Conservation (phyloP, 2,113 vertebrate species). For the Rhipidura dahli region DNA sequence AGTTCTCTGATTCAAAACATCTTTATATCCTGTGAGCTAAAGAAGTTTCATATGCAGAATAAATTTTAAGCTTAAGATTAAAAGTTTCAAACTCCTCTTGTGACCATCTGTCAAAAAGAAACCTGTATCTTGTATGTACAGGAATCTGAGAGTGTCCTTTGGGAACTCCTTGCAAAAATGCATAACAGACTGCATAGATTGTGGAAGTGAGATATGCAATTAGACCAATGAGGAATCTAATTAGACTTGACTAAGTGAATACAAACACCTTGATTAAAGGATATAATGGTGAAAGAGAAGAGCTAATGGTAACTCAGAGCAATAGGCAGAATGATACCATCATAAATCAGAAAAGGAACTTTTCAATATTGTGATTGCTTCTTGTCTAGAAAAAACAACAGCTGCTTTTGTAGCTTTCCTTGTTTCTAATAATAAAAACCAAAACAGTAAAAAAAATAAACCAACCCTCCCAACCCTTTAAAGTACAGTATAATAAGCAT, state of each 20-base stretch:
- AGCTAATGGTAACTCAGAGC: background rate
- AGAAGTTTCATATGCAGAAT: background rate
- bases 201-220: background rate
- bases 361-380: background rate
- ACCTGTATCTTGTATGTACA: background rate
- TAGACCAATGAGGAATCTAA: background rate
- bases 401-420: background rate
- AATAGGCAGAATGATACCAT: background rate
- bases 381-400: background rate
- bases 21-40: background rate
- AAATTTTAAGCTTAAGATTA: background rate
- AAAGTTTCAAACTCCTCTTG: background rate
- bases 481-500: background rate
- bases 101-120: background rate
- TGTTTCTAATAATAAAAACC: background rate
- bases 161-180: background rate
- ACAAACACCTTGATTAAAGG: background rate
- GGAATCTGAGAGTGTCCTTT: background rate
- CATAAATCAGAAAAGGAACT: background rate
- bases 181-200: background rate
- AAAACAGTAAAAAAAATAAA: background rate
- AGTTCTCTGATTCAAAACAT: background rate
- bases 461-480: background rate
- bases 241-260: constrained; percentile 4
- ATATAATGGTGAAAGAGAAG: background rate